Conservation (phyloP, 2,888 invertebrate genomes). For the Scaeva pyrastri region DNA sequence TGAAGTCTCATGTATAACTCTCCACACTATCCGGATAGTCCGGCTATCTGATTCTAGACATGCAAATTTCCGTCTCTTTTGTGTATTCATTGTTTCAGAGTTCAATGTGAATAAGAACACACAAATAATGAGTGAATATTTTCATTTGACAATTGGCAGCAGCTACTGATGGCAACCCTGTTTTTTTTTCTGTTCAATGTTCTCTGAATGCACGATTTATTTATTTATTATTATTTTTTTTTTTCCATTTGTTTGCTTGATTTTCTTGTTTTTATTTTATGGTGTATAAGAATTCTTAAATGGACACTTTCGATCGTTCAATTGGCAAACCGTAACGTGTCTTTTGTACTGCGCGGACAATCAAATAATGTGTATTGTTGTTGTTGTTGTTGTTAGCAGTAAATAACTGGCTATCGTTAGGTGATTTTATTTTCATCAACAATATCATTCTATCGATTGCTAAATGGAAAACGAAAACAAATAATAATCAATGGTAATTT, state of each 20-base stretch:
- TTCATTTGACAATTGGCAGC: background rate
- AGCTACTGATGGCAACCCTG: background rate
- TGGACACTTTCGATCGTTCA: conserved; percentile 21
- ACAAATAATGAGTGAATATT: too few relatives aligned
- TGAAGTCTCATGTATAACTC: too few relatives aligned
- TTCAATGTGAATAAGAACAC: too few relatives aligned
- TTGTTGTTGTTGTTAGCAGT: background rate
- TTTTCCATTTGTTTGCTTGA: too few relatives aligned
- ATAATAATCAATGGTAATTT: background rate
- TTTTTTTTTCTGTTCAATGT: background rate
- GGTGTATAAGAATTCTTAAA: conserved; percentile 33
- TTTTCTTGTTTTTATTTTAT: too few relatives aligned
- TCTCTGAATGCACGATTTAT: conserved; percentile 25
- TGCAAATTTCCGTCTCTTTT: too few relatives aligned
- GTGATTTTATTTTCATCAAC: conserved; percentile 11
- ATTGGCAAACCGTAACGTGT: background rate
- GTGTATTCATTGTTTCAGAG: too few relatives aligned
- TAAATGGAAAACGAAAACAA: background rate
- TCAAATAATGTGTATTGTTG: background rate
- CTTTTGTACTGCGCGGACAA: conserved; percentile 9
- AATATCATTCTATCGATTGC: background rate
- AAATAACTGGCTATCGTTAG: background rate
- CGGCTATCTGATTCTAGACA: too few relatives aligned
- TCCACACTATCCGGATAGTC: too few relatives aligned
- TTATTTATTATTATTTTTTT: background rate